phyloP scores from a whole-genome alignment of 2,888 invertebrate species.

The Ditylenchus weischeri region DNA sequence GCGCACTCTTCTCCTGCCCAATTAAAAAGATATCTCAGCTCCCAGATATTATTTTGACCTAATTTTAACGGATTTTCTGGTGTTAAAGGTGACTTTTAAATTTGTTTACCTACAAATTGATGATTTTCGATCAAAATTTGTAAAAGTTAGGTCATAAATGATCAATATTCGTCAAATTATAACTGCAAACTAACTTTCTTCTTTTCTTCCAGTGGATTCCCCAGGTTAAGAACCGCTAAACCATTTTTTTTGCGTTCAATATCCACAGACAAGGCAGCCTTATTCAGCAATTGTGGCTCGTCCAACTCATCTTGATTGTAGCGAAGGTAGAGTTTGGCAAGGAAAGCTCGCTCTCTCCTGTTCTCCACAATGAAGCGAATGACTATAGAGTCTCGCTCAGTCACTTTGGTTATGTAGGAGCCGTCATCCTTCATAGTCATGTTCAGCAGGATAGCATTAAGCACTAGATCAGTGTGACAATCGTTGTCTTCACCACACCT shows the following conservation, averaged over 20 bases:
- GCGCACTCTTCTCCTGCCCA: too few relatives aligned
- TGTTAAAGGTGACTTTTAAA: too few relatives aligned
- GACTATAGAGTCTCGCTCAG: constrained; percentile 56
- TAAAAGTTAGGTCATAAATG: too few relatives aligned
- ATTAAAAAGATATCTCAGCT: too few relatives aligned
- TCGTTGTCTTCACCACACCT: constrained; percentile 61
- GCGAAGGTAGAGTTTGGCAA: constrained; percentile 48
- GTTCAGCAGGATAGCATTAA: constrained; percentile 33
- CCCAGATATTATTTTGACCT: too few relatives aligned
- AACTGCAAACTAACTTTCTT: constrained; percentile 29
- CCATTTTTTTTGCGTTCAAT: constrained; percentile 33
- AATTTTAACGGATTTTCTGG: too few relatives aligned
- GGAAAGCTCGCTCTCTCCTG: constrained; percentile 58
- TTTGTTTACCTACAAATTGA: too few relatives aligned
- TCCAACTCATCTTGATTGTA: constrained; percentile 57
- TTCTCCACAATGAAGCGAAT: constrained; percentile 60
- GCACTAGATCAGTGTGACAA: constrained; percentile 60
- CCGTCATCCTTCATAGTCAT: constrained; percentile 52
- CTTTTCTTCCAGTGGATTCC: constrained; percentile 52
- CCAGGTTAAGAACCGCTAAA: constrained; percentile 38
- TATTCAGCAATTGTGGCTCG: constrained; percentile 41
- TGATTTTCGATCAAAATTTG: too few relatives aligned
- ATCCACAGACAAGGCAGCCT: constrained; percentile 27
- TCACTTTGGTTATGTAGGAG: constrained; percentile 58
- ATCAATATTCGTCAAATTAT: too few relatives aligned